Base-by-base conservation (phyloP, 2,113 vertebrate species). In the Bucco capensis region DNA sequence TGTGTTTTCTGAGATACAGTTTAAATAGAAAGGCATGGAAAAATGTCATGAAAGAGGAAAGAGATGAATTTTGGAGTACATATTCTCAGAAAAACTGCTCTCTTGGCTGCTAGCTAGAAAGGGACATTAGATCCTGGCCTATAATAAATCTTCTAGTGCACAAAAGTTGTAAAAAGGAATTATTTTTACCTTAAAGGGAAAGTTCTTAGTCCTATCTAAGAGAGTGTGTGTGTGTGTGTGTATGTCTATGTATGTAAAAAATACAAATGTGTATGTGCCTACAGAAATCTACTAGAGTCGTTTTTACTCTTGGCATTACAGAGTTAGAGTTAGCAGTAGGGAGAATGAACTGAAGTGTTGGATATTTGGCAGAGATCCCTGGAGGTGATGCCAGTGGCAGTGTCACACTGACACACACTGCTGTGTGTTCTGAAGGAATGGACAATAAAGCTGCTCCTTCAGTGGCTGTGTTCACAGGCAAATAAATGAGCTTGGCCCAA, bases 401-500 rank as follows among this genome's bases (percentile, higher is more conserved):
- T 92, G 40, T 91, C 74, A 78, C 74, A 77, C 40, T 70, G 75
- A 81, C 69, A 84, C 61, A 67, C 93, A 71, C 56, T 83, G 78
- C 83, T 90, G 78, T 81, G 78, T 72, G 31, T 69, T 89, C 81
- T 93, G 35, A 72, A 95, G 81, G 67, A 96, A 92, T 42, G 50
- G 54, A 84, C 87, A 84, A 73, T 89, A 85, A 80, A n/a, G n/a
- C 49, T 53, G 30, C n/a, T 72, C 91, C 44, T 22, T 18, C 38
- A 27, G 74, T 66, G 44, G 74, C 70, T 84, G 40, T 88, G 56
- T 66, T 74, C 71, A 74, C 73, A 94, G 85, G 71, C 70, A 92
- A 85, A 90, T 89, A 93, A 37, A 81, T 27, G 40, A 62, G 24
- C 69, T 90, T 84, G 82, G 69, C 95, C 94, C 96, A 96, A 81